Conservation (phyloP, 1,140 invertebrate genomes). For the Aphidius gifuensis region DNA sequence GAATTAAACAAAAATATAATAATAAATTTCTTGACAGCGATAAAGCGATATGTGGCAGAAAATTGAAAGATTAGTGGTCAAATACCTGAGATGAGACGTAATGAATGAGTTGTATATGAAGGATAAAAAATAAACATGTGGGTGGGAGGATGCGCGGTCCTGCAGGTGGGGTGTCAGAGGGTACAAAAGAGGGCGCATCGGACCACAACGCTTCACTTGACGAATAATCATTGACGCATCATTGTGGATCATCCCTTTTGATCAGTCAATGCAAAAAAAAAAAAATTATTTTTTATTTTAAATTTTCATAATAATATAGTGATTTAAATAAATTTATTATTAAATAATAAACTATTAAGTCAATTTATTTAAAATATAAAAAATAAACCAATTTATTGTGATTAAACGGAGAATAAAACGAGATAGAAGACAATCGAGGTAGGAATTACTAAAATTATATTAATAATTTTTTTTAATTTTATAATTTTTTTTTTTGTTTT, state of each 20-base stretch:
- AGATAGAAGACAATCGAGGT: too few relatives aligned
- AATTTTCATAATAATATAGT: too few relatives aligned
- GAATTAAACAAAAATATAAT: too few relatives aligned
- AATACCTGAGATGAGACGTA: not conserved
- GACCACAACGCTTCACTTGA: constrained; percentile 42
- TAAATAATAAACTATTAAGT: too few relatives aligned
- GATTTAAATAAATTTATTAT: too few relatives aligned
- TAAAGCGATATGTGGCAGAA: not conserved
- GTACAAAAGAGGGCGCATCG: constrained; percentile 50
- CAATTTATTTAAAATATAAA: too few relatives aligned
- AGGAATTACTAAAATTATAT: too few relatives aligned
- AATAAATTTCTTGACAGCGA: not conserved
- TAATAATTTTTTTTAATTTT: too few relatives aligned
- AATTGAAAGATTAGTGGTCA: not conserved
- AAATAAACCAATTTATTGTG: too few relatives aligned
- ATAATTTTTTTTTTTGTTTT: too few relatives aligned
- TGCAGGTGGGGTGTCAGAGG: constrained; percentile 41
- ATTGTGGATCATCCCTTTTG: not conserved
- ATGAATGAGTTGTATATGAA: constrained; percentile 9
- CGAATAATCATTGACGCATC: constrained; percentile 30
- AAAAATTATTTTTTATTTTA: too few relatives aligned
- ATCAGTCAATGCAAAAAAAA: not conserved
- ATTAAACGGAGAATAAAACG: too few relatives aligned
- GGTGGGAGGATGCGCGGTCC: constrained; percentile 16
- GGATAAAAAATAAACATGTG: not conserved